A percentile compares a stretch with the other conserved stretches of the same genome.
Evolutionary conservation across 2,113 vertebrate species (phyloP).

Genomic region (Cheilinus undulatus): DNA sequence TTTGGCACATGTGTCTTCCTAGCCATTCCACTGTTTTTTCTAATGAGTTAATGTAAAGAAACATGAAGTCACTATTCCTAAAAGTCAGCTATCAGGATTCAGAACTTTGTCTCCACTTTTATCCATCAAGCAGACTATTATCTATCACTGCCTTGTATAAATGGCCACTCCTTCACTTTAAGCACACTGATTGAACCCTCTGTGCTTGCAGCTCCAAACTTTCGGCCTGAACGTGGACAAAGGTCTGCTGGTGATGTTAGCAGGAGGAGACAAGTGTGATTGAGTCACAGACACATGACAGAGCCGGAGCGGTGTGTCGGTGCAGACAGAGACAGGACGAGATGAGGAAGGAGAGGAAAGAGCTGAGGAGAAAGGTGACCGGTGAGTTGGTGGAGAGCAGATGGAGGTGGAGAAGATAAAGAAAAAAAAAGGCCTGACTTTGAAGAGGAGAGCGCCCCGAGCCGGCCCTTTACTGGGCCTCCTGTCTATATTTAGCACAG

Average conservation of each 20-base stretch:
- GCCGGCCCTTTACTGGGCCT: slow-evolving; percentile 17
- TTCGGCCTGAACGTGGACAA: slow-evolving; percentile 13
- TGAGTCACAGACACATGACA: slow-evolving; percentile 51
- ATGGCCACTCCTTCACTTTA: neutral
- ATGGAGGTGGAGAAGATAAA: slow-evolving; percentile 40
- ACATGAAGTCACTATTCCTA: neutral
- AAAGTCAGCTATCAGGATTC: neutral
- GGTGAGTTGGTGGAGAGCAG: slow-evolving; percentile 41
- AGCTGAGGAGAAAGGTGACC: slow-evolving; percentile 31
- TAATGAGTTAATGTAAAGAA: too few species aligned
- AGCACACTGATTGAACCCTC: slow-evolving; percentile 14
- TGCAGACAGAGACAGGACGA: slow-evolving; percentile 2
- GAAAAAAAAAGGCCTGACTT: slow-evolving; percentile 23
- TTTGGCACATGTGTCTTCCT: too few species aligned
- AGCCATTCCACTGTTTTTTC: too few species aligned
- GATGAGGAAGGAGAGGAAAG: slow-evolving; percentile 13
- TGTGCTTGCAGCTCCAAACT: neutral
- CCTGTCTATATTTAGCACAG: slow-evolving; percentile 78
- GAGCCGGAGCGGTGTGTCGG: slow-evolving; percentile 32
- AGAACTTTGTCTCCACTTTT: slow-evolving; percentile 39
- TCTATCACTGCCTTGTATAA: slow-evolving; percentile 12
- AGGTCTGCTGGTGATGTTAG: slow-evolving; percentile 48
- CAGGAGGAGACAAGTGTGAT: slow-evolving; percentile 68
- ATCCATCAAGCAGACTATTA: slow-evolving; percentile 7
- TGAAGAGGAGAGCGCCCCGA: slow-evolving; percentile 41